phyloP scores from a whole-genome alignment of 2,113 vertebrate species.

The Pipa parva region DNA sequence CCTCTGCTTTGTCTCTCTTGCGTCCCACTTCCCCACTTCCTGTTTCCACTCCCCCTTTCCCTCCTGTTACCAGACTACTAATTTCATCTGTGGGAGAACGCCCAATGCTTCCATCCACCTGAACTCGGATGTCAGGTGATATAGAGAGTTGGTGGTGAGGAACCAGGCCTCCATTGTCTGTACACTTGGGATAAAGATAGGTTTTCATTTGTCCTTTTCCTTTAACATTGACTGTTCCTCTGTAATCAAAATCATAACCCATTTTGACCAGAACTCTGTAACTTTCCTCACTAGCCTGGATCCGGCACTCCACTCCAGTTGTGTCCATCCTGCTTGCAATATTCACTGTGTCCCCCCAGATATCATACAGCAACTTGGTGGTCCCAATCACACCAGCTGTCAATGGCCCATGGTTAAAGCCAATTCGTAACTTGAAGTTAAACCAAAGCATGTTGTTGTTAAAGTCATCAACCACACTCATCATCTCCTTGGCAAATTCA shows the following conservation, averaged over 20 bases:
- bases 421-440: slow-evolving; percentile 91
- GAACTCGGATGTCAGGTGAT: slow-evolving; percentile 90
- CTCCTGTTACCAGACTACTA: slow-evolving; percentile 72
- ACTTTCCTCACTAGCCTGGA: slow-evolving; percentile 97
- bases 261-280: slow-evolving; percentile 82
- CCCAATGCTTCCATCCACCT: slow-evolving; percentile 98
- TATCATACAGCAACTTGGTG: slow-evolving; percentile 94
- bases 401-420: slow-evolving; percentile 93
- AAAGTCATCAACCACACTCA: slow-evolving; percentile 95
- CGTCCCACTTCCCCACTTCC: slow-evolving; percentile 22
- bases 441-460: slow-evolving; percentile 99
- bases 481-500: slow-evolving; percentile 97
- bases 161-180: slow-evolving; percentile 76
- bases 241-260: slow-evolving; percentile 94
- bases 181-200: slow-evolving; percentile 89
- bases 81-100: slow-evolving; percentile 94
- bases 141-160: slow-evolving; percentile 77
- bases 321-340: slow-evolving; percentile 98
- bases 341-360: slow-evolving; percentile 98
- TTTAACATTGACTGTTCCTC: slow-evolving; percentile 96
- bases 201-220: slow-evolving; percentile 99
- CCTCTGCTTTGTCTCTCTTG: slow-evolving; percentile 27
- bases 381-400: slow-evolving; percentile 96
- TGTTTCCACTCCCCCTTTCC: slow-evolving; percentile 22
- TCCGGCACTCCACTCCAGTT: slow-evolving; percentile 91